Conservation (phyloP, 2,113 vertebrate species). For the Ornithorhynchus anatinus region DNA sequence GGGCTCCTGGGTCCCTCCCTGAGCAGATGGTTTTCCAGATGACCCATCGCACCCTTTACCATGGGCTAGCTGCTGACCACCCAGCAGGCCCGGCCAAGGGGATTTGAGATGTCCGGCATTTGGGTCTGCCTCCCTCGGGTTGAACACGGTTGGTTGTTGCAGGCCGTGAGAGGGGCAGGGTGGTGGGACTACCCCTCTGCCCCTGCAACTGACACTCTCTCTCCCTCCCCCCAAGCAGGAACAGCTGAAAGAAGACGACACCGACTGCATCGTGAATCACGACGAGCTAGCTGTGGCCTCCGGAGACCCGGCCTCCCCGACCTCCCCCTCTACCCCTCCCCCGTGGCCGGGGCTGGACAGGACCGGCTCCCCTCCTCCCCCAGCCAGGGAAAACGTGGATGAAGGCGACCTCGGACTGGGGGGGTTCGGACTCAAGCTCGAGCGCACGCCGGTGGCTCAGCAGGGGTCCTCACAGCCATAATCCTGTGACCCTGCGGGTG, state of each 20-base stretch:
- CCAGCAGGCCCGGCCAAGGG: too few species aligned
- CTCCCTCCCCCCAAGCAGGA: constrained; percentile 58
- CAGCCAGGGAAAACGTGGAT: constrained; percentile 64
- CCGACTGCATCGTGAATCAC: constrained; percentile 67
- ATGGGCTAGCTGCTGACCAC: too few species aligned
- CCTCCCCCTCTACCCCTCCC: constrained; percentile 11
- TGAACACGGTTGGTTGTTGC: too few species aligned
- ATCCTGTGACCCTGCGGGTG: background rate
- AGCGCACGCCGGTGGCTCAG: constrained; percentile 30
- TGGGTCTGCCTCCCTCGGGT: too few species aligned
- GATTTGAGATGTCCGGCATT: too few species aligned
- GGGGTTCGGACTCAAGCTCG: constrained; percentile 63
- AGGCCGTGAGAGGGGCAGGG: too few species aligned
- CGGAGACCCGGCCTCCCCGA: constrained; percentile 15
- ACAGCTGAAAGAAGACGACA: constrained; percentile 62
- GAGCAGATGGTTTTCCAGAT: too few species aligned
- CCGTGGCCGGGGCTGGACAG: background rate
- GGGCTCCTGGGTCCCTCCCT: too few species aligned
- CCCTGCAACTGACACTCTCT: background rate
- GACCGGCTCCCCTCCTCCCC: constrained; percentile 17
- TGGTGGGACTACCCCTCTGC: background rate
- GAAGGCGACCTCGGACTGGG: constrained; percentile 77
- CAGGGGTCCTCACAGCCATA: constrained; percentile 20
- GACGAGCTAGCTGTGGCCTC: constrained; percentile 65
- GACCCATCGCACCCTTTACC: too few species aligned